These are phyloP conservation scores for Hypothenemus hampei DNA, from an alignment of 1,140 invertebrate species.

Conservation along the genomic window DNA sequence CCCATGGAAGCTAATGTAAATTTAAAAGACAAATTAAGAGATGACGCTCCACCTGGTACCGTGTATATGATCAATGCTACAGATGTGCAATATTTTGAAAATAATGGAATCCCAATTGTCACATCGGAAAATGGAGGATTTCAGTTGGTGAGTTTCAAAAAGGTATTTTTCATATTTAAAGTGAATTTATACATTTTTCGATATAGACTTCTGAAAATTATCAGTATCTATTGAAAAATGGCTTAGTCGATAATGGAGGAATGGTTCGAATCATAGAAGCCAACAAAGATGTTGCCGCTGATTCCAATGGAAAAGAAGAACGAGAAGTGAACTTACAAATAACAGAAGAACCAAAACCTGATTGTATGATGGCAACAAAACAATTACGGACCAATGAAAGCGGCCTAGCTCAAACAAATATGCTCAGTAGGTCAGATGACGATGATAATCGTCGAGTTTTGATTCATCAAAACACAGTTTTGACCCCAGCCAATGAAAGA, in stretches of 20 bases:
- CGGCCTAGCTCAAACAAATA: no score
- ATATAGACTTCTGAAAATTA: slow-evolving; percentile 26
- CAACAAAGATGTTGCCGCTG: slow-evolving; percentile 15
- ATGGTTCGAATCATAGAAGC: slow-evolving; percentile 27
- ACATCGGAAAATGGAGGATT: slow-evolving; percentile 31
- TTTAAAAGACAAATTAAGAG: slow-evolving; percentile 28
- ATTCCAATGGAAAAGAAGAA: slow-evolving; percentile 24
- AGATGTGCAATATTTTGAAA: slow-evolving; percentile 35
- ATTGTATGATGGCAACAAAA: slow-evolving; percentile 30
- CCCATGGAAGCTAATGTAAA: slow-evolving; percentile 6
- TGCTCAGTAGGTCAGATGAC: background rate
- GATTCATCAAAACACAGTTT: slow-evolving; percentile 31
- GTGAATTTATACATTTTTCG: background rate
- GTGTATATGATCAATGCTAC: slow-evolving; percentile 35
- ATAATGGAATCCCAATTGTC: slow-evolving; percentile 30
- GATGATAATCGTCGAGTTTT: slow-evolving; percentile 12
- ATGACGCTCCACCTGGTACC: slow-evolving; percentile 30
- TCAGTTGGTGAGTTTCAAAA: slow-evolving; percentile 16
- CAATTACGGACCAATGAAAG: no score
- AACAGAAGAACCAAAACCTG: slow-evolving; percentile 31
- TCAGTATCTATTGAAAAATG: slow-evolving; percentile 34
- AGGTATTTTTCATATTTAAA: background rate
- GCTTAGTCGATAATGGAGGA: slow-evolving; percentile 26
- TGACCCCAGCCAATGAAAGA: slow-evolving; percentile 5
- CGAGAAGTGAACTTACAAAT: slow-evolving; percentile 37